Conservation (phyloP, 2,797 vertebrate genomes). For the Danio albolineatus region DNA sequence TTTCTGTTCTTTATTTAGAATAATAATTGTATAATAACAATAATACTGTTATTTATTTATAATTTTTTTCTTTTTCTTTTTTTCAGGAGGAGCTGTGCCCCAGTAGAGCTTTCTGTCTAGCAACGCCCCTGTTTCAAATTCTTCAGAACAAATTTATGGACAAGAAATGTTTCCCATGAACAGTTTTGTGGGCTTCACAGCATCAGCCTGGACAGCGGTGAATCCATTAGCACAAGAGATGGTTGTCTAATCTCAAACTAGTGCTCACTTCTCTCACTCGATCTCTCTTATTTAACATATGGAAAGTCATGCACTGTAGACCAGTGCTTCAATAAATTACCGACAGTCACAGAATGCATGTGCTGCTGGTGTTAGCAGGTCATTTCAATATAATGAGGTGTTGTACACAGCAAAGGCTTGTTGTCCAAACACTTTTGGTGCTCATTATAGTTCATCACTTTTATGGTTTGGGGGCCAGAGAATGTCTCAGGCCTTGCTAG, state of each 20-base stretch:
- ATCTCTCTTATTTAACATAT: slow-evolving; percentile 21
- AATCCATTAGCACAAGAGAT: not conserved
- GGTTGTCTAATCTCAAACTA: not conserved
- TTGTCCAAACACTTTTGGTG: slow-evolving; percentile 22
- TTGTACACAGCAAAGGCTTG: slow-evolving; percentile 18
- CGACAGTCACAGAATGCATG: slow-evolving; percentile 11
- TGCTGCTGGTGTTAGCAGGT: slow-evolving; percentile 18
- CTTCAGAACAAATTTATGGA: not conserved
- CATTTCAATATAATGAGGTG: slow-evolving; percentile 21
- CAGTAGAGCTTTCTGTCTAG: too few species aligned
- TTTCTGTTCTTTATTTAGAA: too few species aligned
- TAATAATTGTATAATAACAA: too few species aligned
- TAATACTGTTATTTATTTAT: too few species aligned
- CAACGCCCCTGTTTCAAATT: not conserved
- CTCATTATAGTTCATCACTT: slow-evolving; percentile 40
- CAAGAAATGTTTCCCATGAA: not conserved
- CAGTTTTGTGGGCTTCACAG: not conserved
- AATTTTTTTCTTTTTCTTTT: too few species aligned
- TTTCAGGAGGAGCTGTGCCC: too few species aligned
- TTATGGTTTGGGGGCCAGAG: slow-evolving; percentile 3
- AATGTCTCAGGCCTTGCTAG: slow-evolving; percentile 33
- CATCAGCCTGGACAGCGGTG: slow-evolving; percentile 7
- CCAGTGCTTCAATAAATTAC: slow-evolving; percentile 18
- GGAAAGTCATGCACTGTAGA: slow-evolving; percentile 11
- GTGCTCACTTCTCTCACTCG: not conserved